These are phyloP conservation scores for Eilema depressum DNA, from an alignment of 2,888 invertebrate species.

Conservation along the genomic window DNA sequence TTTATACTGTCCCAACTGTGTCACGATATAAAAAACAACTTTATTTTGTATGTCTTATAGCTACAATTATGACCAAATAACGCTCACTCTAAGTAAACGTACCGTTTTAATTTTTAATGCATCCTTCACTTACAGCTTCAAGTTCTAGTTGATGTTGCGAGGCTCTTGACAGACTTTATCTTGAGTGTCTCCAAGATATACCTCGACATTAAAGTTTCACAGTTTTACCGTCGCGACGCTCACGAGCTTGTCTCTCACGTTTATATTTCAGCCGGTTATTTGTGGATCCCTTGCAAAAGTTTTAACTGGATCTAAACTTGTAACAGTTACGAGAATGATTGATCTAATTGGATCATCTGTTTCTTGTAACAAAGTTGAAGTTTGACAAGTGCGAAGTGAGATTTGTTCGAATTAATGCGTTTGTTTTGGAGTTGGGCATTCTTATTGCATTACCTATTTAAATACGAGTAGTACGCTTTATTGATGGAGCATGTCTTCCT, in stretches of 20 bases:
- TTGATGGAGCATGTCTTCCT: too few relatives aligned
- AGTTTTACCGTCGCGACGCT: conserved; percentile 50
- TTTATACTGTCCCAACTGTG: conserved; percentile 15
- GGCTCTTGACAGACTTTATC: conserved; percentile 63
- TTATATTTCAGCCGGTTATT: conserved; percentile 61
- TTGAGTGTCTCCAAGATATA: conserved; percentile 59
- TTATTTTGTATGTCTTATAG: conserved; percentile 6
- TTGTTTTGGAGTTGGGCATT: background rate
- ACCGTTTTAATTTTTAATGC: conserved; percentile 52
- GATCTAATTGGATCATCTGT: conserved; percentile 50
- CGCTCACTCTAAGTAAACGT: conserved; percentile 16
- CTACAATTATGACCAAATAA: conserved; percentile 12
- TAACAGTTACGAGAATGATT: conserved; percentile 58
- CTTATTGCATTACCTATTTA: too few relatives aligned
- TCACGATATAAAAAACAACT: conserved; percentile 2
- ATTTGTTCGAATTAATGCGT: conserved; percentile 3
- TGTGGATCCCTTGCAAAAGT: conserved; percentile 58
- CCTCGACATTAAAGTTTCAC: conserved; percentile 72
- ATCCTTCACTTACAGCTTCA: conserved; percentile 51
- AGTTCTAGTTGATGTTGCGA: conserved; percentile 47
- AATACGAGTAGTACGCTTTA: background rate
- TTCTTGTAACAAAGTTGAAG: conserved; percentile 18
- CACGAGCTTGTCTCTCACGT: conserved; percentile 50
- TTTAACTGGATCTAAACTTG: conserved; percentile 62
- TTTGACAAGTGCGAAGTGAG: background rate